Evolutionary conservation across 2,797 vertebrate species (phyloP), one percentile per base, ranked within the genome.

Genomic region (Falco rusticolus): DNA sequence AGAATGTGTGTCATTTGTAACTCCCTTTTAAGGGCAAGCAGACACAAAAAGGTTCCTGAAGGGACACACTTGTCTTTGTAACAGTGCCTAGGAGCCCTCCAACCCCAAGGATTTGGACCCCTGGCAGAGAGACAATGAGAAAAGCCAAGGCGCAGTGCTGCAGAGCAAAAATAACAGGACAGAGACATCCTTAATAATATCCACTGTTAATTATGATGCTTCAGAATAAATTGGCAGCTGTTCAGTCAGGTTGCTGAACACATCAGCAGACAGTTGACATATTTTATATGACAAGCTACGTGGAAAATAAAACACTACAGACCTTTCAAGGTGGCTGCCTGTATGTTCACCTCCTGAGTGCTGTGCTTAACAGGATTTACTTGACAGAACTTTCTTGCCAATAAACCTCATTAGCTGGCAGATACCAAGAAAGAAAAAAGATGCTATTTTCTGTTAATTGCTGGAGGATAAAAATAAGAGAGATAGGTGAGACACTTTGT

Each of bases 11-110:
- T 77, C 64, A 89, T 94, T 54, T 53, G 11, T 61, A 85, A 78
- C 84, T 91, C 93, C 92, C 95, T 97, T 96, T 92, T 96, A 96
- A 69, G 81, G 96, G 37, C 94, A 97, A 93, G 92, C 16, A 93
- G 71, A 68, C 39, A 65, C 18, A 70, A 85, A 94, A 87, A 92
- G 34, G 68, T 29, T 94, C 64, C 86, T 85, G 68, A 47, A 93
- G 79, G 65, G 82, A 88, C 33, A 51, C 51, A 15, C 26, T 95
- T 74, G n/a, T n/a, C 51, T 89, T 72, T 65, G 39, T 54, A 59
- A 57, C 33, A 20, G 8, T 54, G 70, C 76, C 72, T 90, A 77
- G 78, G 75, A 89, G 31, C 33, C 69, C 72, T 94, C 75, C 76
- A 79, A 28, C 50, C 68, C 80, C 53, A 39, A 57, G 59, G 41